Percentiles rank a stretch among this genome's conserved stretches.
Evolutionary conservation across 2,113 vertebrate genomes (phyloP).

Genomic region (Murina feae): DNA sequence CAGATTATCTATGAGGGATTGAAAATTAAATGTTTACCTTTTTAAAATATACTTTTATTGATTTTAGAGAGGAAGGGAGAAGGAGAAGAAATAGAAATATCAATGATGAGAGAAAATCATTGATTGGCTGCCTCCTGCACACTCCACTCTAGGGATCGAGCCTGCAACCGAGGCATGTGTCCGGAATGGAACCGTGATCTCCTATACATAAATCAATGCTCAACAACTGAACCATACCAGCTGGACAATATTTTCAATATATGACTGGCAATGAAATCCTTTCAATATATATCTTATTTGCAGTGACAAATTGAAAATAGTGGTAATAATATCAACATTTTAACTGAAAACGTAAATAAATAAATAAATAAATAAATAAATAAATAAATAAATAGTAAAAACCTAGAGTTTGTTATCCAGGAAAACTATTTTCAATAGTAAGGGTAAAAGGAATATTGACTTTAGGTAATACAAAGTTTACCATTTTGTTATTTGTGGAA

Average conservation of each 20-base stretch:
- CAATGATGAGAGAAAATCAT: too few species aligned
- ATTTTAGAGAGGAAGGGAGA: too few species aligned
- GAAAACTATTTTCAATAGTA: neutral
- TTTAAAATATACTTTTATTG: too few species aligned
- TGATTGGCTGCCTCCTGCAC: too few species aligned
- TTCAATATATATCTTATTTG: neutral
- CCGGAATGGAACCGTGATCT: too few species aligned
- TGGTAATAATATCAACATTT: neutral
- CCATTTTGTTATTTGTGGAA: neutral
- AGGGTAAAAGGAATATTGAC: neutral
- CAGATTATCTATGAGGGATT: neutral
- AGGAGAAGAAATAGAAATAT: too few species aligned
- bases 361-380: neutral
- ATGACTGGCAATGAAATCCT: neutral
- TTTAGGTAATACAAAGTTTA: neutral
- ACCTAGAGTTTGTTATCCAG: neutral
- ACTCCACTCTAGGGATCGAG: too few species aligned
- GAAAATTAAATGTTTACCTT: neutral
- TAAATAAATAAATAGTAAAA: neutral
- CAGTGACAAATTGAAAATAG: neutral
- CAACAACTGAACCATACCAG: too few species aligned
- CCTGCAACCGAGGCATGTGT: too few species aligned
- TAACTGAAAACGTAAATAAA: neutral
- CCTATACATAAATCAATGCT: too few species aligned
- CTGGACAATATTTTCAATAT: neutral